Percentiles rank a stretch among this genome's conserved stretches.
Conservation (phyloP, 2,797 vertebrate species). For the Emydoidea blandingii region DNA sequence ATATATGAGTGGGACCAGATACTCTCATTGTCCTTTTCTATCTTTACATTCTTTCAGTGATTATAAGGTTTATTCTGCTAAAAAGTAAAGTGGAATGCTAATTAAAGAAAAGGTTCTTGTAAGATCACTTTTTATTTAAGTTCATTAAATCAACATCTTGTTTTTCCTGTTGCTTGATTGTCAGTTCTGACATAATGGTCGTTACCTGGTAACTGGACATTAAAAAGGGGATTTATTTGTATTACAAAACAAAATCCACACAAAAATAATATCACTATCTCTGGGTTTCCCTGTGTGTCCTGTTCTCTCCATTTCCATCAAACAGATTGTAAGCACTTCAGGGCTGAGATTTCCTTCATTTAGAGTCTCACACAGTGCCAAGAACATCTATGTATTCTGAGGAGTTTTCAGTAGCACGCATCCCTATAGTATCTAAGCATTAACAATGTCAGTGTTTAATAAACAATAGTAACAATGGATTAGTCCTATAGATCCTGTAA, state of each 20-base stretch:
- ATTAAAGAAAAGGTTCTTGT: neutral
- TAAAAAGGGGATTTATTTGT: neutral
- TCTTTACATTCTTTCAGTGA: neutral
- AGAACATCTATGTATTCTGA: neutral
- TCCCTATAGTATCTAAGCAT: neutral
- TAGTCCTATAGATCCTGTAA: neutral
- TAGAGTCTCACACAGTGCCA: neutral
- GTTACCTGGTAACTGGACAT: neutral
- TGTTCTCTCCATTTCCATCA: neutral
- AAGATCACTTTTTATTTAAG: neutral
- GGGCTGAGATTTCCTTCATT: neutral
- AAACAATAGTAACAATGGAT: neutral
- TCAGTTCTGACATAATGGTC: neutral
- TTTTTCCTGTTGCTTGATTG: neutral
- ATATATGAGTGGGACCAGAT: neutral
- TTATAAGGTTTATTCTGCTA: neutral
- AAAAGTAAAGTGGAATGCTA: neutral
- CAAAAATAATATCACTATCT: neutral
- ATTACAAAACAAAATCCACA: neutral
- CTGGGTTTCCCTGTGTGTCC: neutral
- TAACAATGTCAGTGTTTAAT: neutral
- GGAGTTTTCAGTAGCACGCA: neutral
- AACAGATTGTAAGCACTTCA: neutral
- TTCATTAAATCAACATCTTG: neutral
- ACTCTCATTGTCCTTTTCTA: neutral